These are phyloP conservation scores for Pantherophis alleghaniensis DNA, from an alignment of 2,797 vertebrate genomes.

Conservation along the genomic window DNA sequence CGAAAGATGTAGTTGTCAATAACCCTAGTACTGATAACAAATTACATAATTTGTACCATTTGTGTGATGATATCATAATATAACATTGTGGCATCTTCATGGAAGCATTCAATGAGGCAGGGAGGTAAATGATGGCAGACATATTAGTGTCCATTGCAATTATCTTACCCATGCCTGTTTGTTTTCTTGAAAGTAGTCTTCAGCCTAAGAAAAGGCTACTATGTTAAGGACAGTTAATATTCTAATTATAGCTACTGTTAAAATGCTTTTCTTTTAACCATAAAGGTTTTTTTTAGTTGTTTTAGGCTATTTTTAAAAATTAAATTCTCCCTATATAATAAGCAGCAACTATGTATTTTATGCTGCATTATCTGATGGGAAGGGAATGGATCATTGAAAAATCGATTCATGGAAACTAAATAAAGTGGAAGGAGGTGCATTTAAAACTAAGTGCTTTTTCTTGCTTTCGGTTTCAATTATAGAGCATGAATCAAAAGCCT, in stretches of 20 bases:
- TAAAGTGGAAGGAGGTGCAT: background rate
- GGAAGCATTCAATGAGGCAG: background rate
- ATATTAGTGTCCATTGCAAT: background rate
- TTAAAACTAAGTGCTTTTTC: background rate
- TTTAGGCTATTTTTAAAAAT: background rate
- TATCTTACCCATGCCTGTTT: background rate
- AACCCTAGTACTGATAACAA: background rate
- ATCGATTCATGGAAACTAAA: background rate
- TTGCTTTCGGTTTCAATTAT: background rate
- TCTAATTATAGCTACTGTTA: background rate
- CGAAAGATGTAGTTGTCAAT: background rate
- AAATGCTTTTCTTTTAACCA: background rate
- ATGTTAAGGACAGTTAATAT: background rate
- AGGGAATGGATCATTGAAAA: background rate
- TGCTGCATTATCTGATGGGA: constrained; percentile 4
- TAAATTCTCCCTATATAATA: background rate
- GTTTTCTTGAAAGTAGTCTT: background rate
- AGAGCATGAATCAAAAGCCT: background rate
- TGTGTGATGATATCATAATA: background rate
- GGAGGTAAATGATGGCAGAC: background rate
- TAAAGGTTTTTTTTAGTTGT: background rate
- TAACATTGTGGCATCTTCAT: background rate
- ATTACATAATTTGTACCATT: background rate
- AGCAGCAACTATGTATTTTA: background rate
- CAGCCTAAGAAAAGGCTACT: background rate